Evolutionary conservation across 2,113 vertebrate genomes (phyloP).

Genomic region (Tachuris rubrigastra): DNA sequence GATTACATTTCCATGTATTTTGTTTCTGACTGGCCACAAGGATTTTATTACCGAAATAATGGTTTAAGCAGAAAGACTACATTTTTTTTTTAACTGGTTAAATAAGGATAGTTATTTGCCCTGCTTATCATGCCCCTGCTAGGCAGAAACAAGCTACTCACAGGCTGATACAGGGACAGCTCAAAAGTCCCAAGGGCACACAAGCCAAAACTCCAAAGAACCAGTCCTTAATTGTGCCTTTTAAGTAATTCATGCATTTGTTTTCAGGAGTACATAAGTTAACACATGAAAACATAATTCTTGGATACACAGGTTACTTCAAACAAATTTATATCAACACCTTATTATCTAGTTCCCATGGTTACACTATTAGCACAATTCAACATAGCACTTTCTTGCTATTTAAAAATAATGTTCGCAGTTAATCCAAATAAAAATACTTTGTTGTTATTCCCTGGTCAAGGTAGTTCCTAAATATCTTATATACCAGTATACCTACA

Average conservation of each 20-base stretch:
- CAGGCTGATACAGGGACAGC: not conserved
- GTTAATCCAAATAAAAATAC: not conserved
- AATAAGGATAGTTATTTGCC: not conserved
- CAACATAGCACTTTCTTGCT: not conserved
- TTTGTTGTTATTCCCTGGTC: not conserved
- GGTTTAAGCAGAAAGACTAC: not conserved
- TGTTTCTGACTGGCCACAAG: not conserved
- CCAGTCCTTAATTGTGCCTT: not conserved
- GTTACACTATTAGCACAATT: not conserved
- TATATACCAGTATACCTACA: not conserved
- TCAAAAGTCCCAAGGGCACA: not conserved
- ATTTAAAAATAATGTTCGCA: not conserved
- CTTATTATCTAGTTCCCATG: not conserved
- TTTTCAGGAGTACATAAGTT: not conserved
- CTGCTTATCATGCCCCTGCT: not conserved
- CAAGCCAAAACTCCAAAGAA: not conserved
- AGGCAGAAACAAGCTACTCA: not conserved
- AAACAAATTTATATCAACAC: not conserved
- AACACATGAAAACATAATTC: not conserved
- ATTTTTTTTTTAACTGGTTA: not conserved
- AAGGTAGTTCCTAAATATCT: not conserved
- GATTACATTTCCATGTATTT: not conserved
- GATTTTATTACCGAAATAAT: not conserved
- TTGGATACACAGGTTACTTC: not conserved
- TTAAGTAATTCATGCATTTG: not conserved